Conservation (phyloP, 30 jellyfish, hydroid and myxozoan species). For the Turritopsis rubra region DNA sequence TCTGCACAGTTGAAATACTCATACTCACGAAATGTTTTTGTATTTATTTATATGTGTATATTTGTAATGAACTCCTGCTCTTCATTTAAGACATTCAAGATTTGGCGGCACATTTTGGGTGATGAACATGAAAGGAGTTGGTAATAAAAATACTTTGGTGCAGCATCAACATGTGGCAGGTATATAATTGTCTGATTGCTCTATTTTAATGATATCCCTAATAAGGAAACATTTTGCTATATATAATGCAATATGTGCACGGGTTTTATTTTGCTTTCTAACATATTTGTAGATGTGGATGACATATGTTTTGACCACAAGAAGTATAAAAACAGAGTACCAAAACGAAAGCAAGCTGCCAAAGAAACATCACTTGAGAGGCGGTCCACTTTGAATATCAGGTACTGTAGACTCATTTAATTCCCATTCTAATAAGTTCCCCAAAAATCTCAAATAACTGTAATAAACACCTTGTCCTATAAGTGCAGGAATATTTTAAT, state of each 20-base stretch:
- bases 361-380: conserved; percentile 50
- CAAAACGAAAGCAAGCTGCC: conserved; percentile 31
- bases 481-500: no score
- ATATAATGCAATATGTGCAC: not conserved
- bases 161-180: conserved; percentile 67
- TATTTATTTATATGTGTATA: no score
- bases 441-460: no score
- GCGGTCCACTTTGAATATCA: conserved; percentile 59
- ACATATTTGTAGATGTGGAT: conserved; percentile 40
- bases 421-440: not conserved
- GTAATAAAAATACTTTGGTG: conserved; percentile 53
- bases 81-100: conserved; percentile 58
- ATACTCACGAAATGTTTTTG: no score
- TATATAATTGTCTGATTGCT: conserved; percentile 7
- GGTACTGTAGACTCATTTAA: conserved; percentile 18
- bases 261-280: not conserved
- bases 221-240: not conserved
- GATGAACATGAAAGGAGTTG: conserved; percentile 54
- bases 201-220: no score
- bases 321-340: conserved; percentile 50
- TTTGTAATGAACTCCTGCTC: no score
- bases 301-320: conserved; percentile 65
- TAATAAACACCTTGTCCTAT: no score
- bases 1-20: no score
- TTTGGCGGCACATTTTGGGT: conserved; percentile 95